phyloP scores from a whole-genome alignment of 1,140 invertebrate species.

The Manduca sexta region DNA sequence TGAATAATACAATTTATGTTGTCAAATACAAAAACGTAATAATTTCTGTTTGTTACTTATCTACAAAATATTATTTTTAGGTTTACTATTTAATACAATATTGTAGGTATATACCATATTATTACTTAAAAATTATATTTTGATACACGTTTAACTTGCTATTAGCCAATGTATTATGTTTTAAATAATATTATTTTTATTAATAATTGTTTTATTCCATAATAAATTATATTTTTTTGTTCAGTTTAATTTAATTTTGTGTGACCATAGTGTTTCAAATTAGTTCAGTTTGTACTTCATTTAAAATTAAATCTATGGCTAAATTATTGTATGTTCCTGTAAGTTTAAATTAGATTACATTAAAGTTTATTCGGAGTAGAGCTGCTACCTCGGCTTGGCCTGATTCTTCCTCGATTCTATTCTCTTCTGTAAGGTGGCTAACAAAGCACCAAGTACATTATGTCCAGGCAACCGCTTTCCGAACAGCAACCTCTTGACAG shows the following conservation, averaged over 20 bases:
- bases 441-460: constrained; percentile 87
- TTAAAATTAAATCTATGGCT: constrained; percentile 4
- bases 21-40: background rate
- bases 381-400: constrained; percentile 57
- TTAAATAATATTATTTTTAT: too few species aligned
- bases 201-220: too few species aligned
- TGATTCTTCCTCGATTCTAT: constrained; percentile 78
- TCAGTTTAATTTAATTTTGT: too few species aligned
- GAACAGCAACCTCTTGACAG: constrained; percentile 89
- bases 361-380: constrained; percentile 1
- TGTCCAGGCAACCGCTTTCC: constrained; percentile 93
- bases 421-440: constrained; percentile 85
- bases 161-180: too few species aligned
- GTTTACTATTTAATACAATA: too few species aligned
- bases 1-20: background rate
- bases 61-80: background rate
- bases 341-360: background rate
- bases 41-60: background rate
- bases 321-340: background rate
- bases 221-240: too few species aligned
- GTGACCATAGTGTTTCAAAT: background rate
- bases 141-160: too few species aligned
- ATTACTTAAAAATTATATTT: too few species aligned
- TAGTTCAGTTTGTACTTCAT: constrained; percentile 2
- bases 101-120: too few species aligned